phyloP scores from a whole-genome alignment of 92 coral and sea anemone genomes.

The Phenganax stokvisi region DNA sequence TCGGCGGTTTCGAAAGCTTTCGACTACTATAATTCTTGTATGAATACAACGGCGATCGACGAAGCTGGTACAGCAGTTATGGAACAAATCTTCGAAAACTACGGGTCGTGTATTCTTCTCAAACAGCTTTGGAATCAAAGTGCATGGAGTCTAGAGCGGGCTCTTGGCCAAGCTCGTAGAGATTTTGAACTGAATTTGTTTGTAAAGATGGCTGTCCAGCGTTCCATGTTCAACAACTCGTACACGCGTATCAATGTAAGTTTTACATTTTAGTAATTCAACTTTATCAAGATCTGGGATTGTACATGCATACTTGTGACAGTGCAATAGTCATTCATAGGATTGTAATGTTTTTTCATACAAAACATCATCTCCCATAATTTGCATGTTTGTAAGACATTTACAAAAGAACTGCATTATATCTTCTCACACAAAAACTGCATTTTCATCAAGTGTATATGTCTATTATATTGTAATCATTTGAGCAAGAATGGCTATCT shows the following conservation, averaged over 20 bases:
- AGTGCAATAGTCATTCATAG: too few relatives aligned
- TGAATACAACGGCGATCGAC: not conserved
- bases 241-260: not conserved
- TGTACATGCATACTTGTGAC: too few relatives aligned
- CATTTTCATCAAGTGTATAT: too few relatives aligned
- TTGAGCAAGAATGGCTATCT: too few relatives aligned
- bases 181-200: not conserved
- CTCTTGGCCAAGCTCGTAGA: not conserved
- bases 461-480: too few relatives aligned
- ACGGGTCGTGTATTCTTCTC: not conserved
- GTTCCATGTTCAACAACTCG: not conserved
- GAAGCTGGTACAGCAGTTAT: not conserved
- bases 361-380: too few relatives aligned
- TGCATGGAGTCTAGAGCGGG: not conserved
- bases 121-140: not conserved
- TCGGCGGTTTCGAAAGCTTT: slow-evolving; percentile 8
- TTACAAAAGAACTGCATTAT: too few relatives aligned
- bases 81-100: not conserved
- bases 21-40: not conserved
- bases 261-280: not conserved
- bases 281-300: too few relatives aligned
- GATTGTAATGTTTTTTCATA: too few relatives aligned
- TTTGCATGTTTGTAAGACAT: too few relatives aligned
- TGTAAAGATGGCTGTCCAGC: not conserved
- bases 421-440: too few relatives aligned